Evolutionary conservation across 1,140 invertebrate genomes (phyloP), one percentile per base, ranked within the genome.

Genomic region (Macrotrachela quadricornifera): DNA sequence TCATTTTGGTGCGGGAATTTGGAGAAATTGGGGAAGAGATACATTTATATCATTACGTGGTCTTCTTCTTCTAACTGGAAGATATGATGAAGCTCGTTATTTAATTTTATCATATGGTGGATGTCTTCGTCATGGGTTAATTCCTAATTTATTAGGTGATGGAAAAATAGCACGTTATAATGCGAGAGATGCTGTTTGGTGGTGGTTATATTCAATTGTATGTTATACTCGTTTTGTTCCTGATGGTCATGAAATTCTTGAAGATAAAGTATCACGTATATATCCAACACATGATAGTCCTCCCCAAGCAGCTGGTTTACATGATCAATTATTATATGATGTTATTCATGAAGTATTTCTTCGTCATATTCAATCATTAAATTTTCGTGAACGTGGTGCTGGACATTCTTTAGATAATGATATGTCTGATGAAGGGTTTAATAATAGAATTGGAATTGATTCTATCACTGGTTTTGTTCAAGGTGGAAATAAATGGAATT

Each of bases 21-120:
- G 88, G 85, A 76, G 94, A 60, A 94, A 86, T 71, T 99, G 94
- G 94, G 94, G 94, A 18, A 74, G 94, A 55, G 94, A 99, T 67
- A 99, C 92, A 1, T 97, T 99, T 64, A 95, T 99, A 51, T 74
- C 92, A 12, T 61, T 97, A 13, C 78, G 85, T 58, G 92, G 92
- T 37, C 66, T 92, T 42, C 76, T 92, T 49, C 69, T 96, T 41
- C 69, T 92, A 1, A 74, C 75, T 36, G 74, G 74, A 17, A 75
- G 87, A 56, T 78, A 78, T 61, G 66, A 80, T 51, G 88, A 94
- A 66, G 87, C 90, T 10, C 79, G 85, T 70, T 78, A 62, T 59
- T 54, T 90, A 54, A 95, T 99, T 60, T 70, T 99, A 9, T 85
- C 78, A 0, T 99, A 79, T 74, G 92, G 76, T 16, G 79, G 78